Base-by-base conservation (phyloP, 2,113 vertebrate species). In the Platichthys stellatus region DNA sequence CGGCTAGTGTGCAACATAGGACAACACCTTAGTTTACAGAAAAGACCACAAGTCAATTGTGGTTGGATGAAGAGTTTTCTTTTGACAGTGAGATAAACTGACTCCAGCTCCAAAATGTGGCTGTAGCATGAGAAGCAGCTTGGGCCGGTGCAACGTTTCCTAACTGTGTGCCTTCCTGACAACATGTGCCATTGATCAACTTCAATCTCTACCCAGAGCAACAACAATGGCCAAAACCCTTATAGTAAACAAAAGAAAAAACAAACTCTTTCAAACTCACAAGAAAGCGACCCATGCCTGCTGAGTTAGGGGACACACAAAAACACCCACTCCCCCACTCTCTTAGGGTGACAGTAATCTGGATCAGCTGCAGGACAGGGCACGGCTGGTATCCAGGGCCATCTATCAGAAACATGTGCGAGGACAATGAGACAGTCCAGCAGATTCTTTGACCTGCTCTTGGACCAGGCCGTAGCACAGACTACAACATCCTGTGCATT, bases 351-450 rank as follows among this genome's bases (percentile, higher is more conserved):
- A 67, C 65, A 60, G 51, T 84, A 76, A 84, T 88, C 15, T 40
- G 59, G 53, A 64, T 71, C 75, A 69, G 75, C 83, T 81, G 86
- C 11, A 61, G 60, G 57, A 26, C 23, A 28, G 74, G 82, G 73
- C 63, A 77, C 61, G 86, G 81, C 74, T 63, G 63, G 49, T 40
- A 63, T 88, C 74, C 80, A 79, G 31, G 60, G 60, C 72, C 40
- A 54, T 74, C 51, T 78, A 87, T 90, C 67, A 85, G 69, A 88
- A 92, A 81, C 87, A 88, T 78, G 85, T 88, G 86, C 47, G 69
- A 66, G 54, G 61, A 75, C 72, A 72, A 63, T 0, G 21, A 81
- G 70, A 51, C 62, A 35, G 60, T 67, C 56, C 65, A 54, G 18
- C 54, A 49, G 18, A 72, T 61, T 65, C 20, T 72, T 57, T 78